Percentiles rank a stretch among this genome's conserved stretches.
These are phyloP conservation scores for Spisula subtruncata DNA, from an alignment of 2,888 invertebrate species.

Conservation along the genomic window DNA sequence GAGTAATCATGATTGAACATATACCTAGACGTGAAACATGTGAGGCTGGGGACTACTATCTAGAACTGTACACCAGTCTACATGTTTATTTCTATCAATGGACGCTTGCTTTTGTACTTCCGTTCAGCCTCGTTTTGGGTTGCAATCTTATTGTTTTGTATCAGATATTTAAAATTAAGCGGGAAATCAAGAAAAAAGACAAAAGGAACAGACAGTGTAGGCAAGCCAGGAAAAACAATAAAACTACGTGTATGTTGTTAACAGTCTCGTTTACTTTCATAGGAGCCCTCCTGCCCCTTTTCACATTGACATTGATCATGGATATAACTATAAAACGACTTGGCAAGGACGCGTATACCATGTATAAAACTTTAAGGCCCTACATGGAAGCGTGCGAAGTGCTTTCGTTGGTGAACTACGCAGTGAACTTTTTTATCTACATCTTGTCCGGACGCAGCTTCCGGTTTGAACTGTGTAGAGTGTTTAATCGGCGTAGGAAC, in stretches of 20 bases:
- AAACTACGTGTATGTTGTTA: slow-evolving; percentile 79
- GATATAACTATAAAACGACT: slow-evolving; percentile 71
- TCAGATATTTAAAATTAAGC: slow-evolving; percentile 75
- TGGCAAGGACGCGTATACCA: slow-evolving; percentile 49
- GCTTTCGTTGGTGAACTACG: slow-evolving; percentile 81
- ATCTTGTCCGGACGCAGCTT: slow-evolving; percentile 82
- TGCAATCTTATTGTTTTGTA: slow-evolving; percentile 83
- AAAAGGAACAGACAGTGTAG: slow-evolving; percentile 47
- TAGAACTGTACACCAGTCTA: slow-evolving; percentile 72
- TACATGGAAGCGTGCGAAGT: slow-evolving; percentile 73
- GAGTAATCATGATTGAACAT: slow-evolving; percentile 75
- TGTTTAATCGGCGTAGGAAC: slow-evolving; percentile 61
- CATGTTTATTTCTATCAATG: slow-evolving; percentile 81
- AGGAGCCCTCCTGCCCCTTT: slow-evolving; percentile 79
- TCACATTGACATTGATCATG: slow-evolving; percentile 78
- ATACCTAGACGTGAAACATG: slow-evolving; percentile 62
- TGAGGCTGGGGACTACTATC: slow-evolving; percentile 67
- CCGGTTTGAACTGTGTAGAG: slow-evolving; percentile 76
- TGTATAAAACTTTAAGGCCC: slow-evolving; percentile 71
- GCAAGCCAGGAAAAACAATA: slow-evolving; percentile 49
- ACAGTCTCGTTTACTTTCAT: slow-evolving; percentile 82
- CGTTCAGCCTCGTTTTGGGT: slow-evolving; percentile 79
- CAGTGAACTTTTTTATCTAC: slow-evolving; percentile 84
- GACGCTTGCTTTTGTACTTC: slow-evolving; percentile 81
- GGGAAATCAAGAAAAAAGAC: slow-evolving; percentile 59